Evolutionary conservation across 1,140 invertebrate species (phyloP), one percentile per base, ranked within the genome.

Genomic region (Drosophila parvula): DNA sequence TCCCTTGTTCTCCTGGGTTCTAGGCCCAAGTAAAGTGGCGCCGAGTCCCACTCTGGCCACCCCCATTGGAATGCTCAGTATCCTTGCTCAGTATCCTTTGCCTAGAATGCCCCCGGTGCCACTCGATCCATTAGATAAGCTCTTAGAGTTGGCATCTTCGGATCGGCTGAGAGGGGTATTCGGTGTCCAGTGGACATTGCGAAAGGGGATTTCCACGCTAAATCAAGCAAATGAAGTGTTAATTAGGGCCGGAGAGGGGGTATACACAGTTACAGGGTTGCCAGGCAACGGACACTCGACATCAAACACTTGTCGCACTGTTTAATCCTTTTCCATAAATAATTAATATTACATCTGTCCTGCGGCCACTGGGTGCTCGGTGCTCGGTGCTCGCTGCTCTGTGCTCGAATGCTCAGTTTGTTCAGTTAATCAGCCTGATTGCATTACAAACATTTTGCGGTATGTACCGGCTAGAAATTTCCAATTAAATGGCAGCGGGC

Each of bases 221-320:
- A 76, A 74, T 76, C 74, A 65, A 65, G 70, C 68, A 73, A 75
- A 75, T 75, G 59, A 75, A 75, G 59, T 75, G 69, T 75, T 74
- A 74, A 75, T 75, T 74, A 44, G 43, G 61, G 16, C 16, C 27
- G 40, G 38, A 14, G n/a, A 4, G 4, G 44, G 44, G 9, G 27
- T 22, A 22, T 22, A 22, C 22, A 22, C 22, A 22, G 22, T 10
- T 32, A 9, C 70, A 60, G 60, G 22, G 57, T 55, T 58, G 55
- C 27, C 51, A 40, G 44, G 43, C 18, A 11, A 8, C 16, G 5
- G 47, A 5, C 28, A 32, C n/a, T 50, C 28, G 10, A 32, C n/a
- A 48, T 50, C 12, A 34, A 51, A 36, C 51, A 50, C 57, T 51
- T 50, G 55, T 57, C 22, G 34, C 34, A 38, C 36, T 57, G 36